These are phyloP conservation scores for Holothuria scabra DNA, from an alignment of 53 echinoderm and acorn worm species.

Conservation along the genomic window DNA sequence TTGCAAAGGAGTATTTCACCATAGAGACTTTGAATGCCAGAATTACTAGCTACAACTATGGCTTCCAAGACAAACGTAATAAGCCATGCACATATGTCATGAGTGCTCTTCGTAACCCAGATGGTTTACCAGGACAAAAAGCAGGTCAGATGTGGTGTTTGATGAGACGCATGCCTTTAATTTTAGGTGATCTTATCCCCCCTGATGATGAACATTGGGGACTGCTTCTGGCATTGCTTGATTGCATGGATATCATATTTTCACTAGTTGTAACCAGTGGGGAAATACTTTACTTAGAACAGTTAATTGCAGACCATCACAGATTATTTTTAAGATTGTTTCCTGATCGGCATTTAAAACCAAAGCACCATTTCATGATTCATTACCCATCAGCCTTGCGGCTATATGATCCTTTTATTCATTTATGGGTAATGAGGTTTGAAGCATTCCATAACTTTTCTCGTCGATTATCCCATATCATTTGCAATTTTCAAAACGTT, in stretches of 20 bases:
- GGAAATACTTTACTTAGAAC: no score
- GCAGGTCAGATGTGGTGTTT: slow-evolving; percentile 5
- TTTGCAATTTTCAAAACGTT: slow-evolving; percentile 41
- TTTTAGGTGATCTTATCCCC: neutral
- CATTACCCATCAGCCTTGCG: no score
- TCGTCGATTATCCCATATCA: neutral
- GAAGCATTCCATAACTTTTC: slow-evolving; percentile 30
- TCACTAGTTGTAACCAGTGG: neutral
- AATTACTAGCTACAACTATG: slow-evolving; percentile 63
- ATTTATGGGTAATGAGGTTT: slow-evolving; percentile 11
- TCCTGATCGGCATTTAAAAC: no score
- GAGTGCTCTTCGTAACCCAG: slow-evolving; percentile 21
- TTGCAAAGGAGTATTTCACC: slow-evolving; percentile 44
- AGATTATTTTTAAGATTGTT: no score
- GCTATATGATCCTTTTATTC: no score
- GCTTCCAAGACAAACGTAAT: slow-evolving; percentile 44
- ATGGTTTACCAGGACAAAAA: slow-evolving; percentile 46
- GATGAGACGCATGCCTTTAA: no score
- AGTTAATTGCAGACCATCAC: no score
- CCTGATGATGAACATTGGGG: neutral
- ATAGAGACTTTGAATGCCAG: slow-evolving; percentile 37
- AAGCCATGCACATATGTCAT: slow-evolving; percentile 37
- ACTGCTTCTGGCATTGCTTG: neutral
- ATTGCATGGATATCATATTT: neutral
- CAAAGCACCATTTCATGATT: no score